phyloP scores from a whole-genome alignment of 1,140 invertebrate genomes.

The Panulirus ornatus region DNA sequence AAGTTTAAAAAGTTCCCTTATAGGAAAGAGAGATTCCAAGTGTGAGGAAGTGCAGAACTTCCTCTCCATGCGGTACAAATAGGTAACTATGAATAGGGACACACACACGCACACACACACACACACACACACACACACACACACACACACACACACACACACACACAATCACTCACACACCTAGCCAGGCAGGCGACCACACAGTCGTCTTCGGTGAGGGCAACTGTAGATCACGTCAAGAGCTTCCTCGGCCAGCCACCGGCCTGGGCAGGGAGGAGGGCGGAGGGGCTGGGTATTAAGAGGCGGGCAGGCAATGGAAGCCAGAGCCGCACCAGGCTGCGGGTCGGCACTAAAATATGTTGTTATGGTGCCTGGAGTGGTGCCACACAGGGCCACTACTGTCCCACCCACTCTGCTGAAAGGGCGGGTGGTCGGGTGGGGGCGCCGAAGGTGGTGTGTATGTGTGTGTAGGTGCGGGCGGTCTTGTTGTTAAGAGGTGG shows the following conservation, averaged over 20 bases:
- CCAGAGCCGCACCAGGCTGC: background rate
- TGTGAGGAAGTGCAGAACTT: too few species aligned
- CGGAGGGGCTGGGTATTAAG: background rate
- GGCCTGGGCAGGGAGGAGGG: background rate
- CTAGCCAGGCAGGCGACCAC: too few species aligned
- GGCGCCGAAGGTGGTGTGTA: background rate
- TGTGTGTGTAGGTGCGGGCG: background rate
- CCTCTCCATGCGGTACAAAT: too few species aligned
- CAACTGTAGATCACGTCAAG: background rate
- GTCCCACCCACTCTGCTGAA: background rate
- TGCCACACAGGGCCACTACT: slow-evolving; percentile 34
- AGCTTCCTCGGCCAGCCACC: background rate
- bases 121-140: background rate
- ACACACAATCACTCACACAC: background rate
- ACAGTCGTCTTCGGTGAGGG: too few species aligned
- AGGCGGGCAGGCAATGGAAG: background rate
- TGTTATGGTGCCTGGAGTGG: slow-evolving; percentile 38
- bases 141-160: background rate
- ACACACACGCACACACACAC: background rate
- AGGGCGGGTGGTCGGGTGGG: background rate
- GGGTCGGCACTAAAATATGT: slow-evolving; percentile 34
- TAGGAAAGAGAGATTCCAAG: too few species aligned
- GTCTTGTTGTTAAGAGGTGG: background rate
- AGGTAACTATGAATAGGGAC: background rate
- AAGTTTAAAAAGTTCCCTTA: too few species aligned